phyloP scores from a whole-genome alignment of 2,113 vertebrate species.

The Neolamprologus brichardi region DNA sequence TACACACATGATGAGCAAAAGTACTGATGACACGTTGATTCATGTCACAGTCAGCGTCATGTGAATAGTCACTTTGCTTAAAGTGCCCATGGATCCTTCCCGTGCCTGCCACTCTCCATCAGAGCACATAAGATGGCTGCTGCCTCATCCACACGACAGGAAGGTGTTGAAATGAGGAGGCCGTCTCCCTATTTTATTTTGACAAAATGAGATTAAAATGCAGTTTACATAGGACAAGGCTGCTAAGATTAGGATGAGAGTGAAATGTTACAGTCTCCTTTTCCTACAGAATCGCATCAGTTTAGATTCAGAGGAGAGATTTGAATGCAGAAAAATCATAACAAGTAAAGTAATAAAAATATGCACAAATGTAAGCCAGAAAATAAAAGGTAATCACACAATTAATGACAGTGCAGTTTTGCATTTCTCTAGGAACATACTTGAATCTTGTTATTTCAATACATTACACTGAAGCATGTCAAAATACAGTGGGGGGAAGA shows the following conservation, averaged over 20 bases:
- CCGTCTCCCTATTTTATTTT: neutral
- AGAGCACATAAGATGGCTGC: constrained; percentile 13
- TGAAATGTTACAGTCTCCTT: neutral
- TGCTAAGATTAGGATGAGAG: neutral
- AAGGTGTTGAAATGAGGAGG: neutral
- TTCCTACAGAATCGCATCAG: neutral
- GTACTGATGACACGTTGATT: neutral
- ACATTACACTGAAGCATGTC: neutral
- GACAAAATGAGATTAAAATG: neutral
- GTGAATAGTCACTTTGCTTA: neutral
- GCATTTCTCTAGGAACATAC: neutral
- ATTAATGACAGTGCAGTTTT: neutral
- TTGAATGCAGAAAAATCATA: neutral
- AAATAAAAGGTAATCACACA: neutral
- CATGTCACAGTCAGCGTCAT: neutral
- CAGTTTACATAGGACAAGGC: neutral
- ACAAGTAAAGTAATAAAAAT: neutral
- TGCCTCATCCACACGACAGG: neutral
- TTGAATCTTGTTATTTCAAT: neutral
- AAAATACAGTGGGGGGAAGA: neutral
- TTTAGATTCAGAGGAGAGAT: neutral
- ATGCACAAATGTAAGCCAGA: neutral
- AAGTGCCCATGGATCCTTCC: neutral
- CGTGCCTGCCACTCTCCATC: neutral
- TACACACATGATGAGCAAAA: neutral